Evolutionary conservation across 1,140 invertebrate genomes (phyloP).

Genomic region (Dreissena rostriformis): DNA sequence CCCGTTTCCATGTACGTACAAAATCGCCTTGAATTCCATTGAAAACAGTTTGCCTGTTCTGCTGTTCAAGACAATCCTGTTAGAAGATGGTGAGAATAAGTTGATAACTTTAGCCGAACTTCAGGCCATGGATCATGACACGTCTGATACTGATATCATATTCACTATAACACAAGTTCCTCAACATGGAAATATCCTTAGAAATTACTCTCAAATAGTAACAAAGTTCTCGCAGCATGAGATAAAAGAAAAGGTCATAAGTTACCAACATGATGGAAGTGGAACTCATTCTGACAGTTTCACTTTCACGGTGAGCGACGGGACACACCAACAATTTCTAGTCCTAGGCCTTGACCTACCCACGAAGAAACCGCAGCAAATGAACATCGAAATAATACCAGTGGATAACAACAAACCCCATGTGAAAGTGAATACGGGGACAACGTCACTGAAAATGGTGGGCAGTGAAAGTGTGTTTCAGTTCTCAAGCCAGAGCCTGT

Average conservation of each 20-base stretch:
- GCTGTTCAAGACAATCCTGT: slow-evolving; percentile 73
- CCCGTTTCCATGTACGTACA: slow-evolving; percentile 78
- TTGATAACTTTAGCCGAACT: slow-evolving; percentile 81
- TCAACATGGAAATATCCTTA: slow-evolving; percentile 78
- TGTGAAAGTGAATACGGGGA: slow-evolving; percentile 75
- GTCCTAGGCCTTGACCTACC: slow-evolving; percentile 73
- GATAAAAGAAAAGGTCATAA: slow-evolving; percentile 77
- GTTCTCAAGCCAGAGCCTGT: slow-evolving; percentile 72
- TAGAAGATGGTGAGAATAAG: slow-evolving; percentile 78
- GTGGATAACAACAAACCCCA: slow-evolving; percentile 79
- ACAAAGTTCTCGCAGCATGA: slow-evolving; percentile 78
- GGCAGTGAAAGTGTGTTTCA: slow-evolving; percentile 71
- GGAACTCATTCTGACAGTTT: slow-evolving; percentile 80
- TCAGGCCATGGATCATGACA: slow-evolving; percentile 80
- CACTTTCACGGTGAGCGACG: slow-evolving; percentile 80
- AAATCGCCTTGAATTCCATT: slow-evolving; percentile 80
- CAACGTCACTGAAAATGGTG: slow-evolving; percentile 68
- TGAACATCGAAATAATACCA: slow-evolving; percentile 79
- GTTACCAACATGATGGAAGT: slow-evolving; percentile 81
- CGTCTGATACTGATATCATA: slow-evolving; percentile 72
- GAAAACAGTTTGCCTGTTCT: slow-evolving; percentile 81
- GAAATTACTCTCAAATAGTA: slow-evolving; percentile 72
- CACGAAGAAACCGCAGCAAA: slow-evolving; percentile 73
- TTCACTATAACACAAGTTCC: slow-evolving; percentile 79
- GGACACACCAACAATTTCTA: slow-evolving; percentile 80